Evolutionary conservation across 2,113 vertebrate genomes (phyloP).

Genomic region (Nothoprocta pentlandii): DNA sequence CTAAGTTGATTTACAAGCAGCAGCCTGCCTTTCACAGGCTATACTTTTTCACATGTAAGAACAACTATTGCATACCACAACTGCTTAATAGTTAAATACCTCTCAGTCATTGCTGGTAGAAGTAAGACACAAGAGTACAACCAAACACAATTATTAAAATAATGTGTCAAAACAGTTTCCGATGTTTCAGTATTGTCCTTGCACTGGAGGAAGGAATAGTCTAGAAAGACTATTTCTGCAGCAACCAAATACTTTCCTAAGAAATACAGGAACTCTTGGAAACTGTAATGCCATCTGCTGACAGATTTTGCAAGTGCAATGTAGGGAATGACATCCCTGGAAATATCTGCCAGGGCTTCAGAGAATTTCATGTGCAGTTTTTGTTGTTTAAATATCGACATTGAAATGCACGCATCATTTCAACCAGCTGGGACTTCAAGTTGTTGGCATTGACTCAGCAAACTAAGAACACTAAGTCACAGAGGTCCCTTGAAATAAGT

Average conservation of each 20-base stretch:
- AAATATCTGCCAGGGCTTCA: not conserved
- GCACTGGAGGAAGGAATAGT: not conserved
- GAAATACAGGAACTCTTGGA: not conserved
- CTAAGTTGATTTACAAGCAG: not conserved
- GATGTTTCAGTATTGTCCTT: not conserved
- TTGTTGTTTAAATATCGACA: rapidly evolving
- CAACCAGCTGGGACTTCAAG: not conserved
- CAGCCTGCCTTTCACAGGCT: not conserved
- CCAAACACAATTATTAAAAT: not conserved
- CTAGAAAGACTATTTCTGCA: not conserved
- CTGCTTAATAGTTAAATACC: not conserved
- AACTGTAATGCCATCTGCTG: conserved; percentile 60
- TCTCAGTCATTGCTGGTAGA: not conserved
- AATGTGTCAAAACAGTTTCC: not conserved
- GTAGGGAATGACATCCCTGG: not conserved
- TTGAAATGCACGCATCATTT: not conserved
- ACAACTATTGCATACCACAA: not conserved
- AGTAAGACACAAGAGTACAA: not conserved
- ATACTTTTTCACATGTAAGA: not conserved
- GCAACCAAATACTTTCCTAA: not conserved
- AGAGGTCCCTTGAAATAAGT: not conserved
- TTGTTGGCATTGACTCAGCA: not conserved
- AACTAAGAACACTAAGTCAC: not conserved
- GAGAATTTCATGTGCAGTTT: rapidly evolving
- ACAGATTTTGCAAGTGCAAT: conserved; percentile 11